A percentile compares a stretch with the other conserved stretches of the same genome.
These are phyloP conservation scores for Eupithecia centaureata DNA, from an alignment of 2,888 invertebrate species.

Conservation along the genomic window DNA sequence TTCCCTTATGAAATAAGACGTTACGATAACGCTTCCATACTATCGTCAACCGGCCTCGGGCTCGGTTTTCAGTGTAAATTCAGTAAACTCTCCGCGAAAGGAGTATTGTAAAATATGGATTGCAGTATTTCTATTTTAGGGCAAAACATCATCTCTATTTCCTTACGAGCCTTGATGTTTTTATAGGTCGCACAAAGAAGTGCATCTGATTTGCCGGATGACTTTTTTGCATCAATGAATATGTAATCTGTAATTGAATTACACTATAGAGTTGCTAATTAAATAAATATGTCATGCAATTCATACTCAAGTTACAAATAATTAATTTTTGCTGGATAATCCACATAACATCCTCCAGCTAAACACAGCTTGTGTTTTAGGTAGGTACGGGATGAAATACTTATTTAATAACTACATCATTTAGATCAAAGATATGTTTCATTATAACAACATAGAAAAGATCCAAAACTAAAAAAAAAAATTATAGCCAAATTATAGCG, in stretches of 20 bases:
- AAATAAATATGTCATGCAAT: neutral
- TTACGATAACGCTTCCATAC: no score
- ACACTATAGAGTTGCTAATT: neutral
- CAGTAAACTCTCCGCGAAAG: constrained; percentile 40
- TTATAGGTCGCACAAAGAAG: constrained; percentile 26
- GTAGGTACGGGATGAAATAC: no score
- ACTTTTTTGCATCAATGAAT: constrained; percentile 36
- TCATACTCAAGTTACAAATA: neutral
- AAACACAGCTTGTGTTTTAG: no score
- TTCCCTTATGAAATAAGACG: no score
- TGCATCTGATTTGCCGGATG: constrained; percentile 20
- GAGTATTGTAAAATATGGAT: constrained; percentile 38
- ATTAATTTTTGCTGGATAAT: no score
- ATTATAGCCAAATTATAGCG: no score
- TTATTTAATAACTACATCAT: no score
- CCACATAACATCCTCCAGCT: no score
- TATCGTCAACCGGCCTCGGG: no score
- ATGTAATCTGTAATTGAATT: constrained; percentile 25
- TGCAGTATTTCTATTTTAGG: constrained; percentile 36
- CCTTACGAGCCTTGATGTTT: constrained; percentile 40
- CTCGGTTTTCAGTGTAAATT: constrained; percentile 9
- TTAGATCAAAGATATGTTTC: no score
- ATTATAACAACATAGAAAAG: no score
- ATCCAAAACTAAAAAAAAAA: no score
- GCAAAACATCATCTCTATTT: constrained; percentile 44